A percentile compares a stretch with the other conserved stretches of the same genome.
Evolutionary conservation across 2,113 vertebrate species (phyloP).

Genomic region (Datnioides undecimradiatus): DNA sequence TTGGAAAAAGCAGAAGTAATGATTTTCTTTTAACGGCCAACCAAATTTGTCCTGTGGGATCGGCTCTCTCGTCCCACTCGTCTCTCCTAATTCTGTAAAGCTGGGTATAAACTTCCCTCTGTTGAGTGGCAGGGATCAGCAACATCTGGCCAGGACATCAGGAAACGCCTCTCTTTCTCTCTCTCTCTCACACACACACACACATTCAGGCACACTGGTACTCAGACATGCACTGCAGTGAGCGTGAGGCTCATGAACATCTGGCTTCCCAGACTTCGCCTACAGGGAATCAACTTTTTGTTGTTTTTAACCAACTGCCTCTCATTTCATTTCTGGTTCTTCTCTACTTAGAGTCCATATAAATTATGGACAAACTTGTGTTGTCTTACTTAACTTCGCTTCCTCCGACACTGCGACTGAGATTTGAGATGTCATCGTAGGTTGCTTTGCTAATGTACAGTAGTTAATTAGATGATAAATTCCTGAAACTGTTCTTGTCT

Average conservation of each 20-base stretch:
- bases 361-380: constrained; percentile 28
- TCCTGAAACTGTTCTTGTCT: neutral
- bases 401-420: neutral
- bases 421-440: neutral
- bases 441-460: neutral
- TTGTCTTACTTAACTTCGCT: constrained; percentile 9
- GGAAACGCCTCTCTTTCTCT: constrained; percentile 60
- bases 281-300: constrained; percentile 66
- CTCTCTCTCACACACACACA: constrained; percentile 35
- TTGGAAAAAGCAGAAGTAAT: neutral
- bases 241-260: constrained; percentile 66
- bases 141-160: constrained; percentile 85
- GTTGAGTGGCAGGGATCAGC: constrained; percentile 76
- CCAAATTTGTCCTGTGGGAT: constrained; percentile 40
- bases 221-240: constrained; percentile 58
- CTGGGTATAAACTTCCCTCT: constrained; percentile 68
- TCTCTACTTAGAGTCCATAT: constrained; percentile 23
- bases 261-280: constrained; percentile 76
- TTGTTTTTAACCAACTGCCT: constrained; percentile 69
- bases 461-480: neutral
- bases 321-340: constrained; percentile 43
- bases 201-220: constrained; percentile 45
- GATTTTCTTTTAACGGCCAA: constrained; percentile 24
- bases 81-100: constrained; percentile 68
- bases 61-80: constrained; percentile 11